Conservation (phyloP, 1,140 invertebrate genomes). For the Drosophila athabasca region DNA sequence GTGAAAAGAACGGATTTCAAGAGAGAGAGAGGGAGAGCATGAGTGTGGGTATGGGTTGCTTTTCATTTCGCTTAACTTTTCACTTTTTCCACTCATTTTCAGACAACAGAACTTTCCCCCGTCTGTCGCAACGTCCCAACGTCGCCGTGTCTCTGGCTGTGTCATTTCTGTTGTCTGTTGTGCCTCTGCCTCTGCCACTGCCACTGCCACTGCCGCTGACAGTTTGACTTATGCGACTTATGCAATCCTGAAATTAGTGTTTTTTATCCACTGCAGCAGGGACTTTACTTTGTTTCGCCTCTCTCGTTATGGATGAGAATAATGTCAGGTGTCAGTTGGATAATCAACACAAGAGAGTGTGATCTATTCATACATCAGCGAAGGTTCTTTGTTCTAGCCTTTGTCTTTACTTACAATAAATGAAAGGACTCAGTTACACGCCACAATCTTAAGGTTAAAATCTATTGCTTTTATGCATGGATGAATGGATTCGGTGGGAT, state of each 20-base stretch:
- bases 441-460: too few species aligned
- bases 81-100: slow-evolving; percentile 60
- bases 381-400: too few species aligned
- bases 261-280: slow-evolving; percentile 14
- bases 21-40: too few species aligned
- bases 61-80: slow-evolving; percentile 76
- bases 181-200: slow-evolving; percentile 1
- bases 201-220: slow-evolving; percentile 57
- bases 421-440: too few species aligned
- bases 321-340: slow-evolving; percentile 1
- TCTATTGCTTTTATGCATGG: too few species aligned
- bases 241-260: slow-evolving; percentile 66
- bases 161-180: slow-evolving; percentile 21
- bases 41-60: slow-evolving; percentile 5
- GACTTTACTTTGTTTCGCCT: slow-evolving; percentile 10
- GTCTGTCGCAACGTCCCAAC: too few species aligned
- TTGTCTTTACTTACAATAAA: too few species aligned
- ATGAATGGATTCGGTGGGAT: too few species aligned
- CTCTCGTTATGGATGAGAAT: slow-evolving; percentile 2
- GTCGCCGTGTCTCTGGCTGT: background rate
- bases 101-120: slow-evolving; percentile 27
- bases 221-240: slow-evolving; percentile 66
- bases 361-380: too few species aligned
- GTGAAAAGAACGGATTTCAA: background rate
- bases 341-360: too few species aligned